A percentile compares a stretch with the other conserved stretches of the same genome.
These are phyloP conservation scores for Amphiura filiformis DNA, from an alignment of 35 echinoderm and acorn worm species.

Conservation along the genomic window DNA sequence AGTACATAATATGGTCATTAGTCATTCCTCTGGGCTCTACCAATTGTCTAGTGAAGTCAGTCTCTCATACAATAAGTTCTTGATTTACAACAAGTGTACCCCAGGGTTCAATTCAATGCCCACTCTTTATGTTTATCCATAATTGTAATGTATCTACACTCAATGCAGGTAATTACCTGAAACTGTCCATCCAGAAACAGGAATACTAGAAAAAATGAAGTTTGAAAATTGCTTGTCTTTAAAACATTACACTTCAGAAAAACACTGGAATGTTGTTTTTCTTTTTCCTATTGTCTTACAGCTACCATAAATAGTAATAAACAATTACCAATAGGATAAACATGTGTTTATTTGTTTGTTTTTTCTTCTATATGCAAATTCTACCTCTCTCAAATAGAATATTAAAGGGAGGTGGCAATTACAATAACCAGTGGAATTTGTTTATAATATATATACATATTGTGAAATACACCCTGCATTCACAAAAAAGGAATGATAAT, in stretches of 20 bases:
- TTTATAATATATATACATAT: not conserved
- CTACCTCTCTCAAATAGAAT: not conserved
- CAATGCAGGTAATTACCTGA: not conserved
- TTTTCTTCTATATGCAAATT: not conserved
- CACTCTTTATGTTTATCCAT: not conserved
- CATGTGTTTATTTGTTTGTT: not conserved
- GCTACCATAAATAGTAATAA: slow-evolving; percentile 1
- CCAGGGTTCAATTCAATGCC: not conserved
- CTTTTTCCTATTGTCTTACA: not conserved
- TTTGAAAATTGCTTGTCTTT: not conserved
- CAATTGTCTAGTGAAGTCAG: too few species aligned
- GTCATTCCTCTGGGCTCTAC: too few species aligned
- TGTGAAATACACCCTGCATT: not conserved
- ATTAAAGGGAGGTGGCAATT: not conserved
- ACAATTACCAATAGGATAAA: not conserved
- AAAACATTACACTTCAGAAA: slow-evolving; percentile 5
- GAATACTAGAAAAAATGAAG: not conserved
- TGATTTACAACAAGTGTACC: not conserved
- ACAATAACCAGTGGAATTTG: not conserved
- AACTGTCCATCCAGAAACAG: not conserved
- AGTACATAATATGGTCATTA: too few species aligned
- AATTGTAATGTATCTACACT: not conserved
- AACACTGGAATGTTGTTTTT: not conserved
- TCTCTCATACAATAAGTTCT: too few species aligned
- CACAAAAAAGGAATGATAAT: slow-evolving; percentile 11